Evolutionary conservation across 2,797 vertebrate species (phyloP), one percentile per base, ranked within the genome.

Genomic region (Microcaecilia unicolor): DNA sequence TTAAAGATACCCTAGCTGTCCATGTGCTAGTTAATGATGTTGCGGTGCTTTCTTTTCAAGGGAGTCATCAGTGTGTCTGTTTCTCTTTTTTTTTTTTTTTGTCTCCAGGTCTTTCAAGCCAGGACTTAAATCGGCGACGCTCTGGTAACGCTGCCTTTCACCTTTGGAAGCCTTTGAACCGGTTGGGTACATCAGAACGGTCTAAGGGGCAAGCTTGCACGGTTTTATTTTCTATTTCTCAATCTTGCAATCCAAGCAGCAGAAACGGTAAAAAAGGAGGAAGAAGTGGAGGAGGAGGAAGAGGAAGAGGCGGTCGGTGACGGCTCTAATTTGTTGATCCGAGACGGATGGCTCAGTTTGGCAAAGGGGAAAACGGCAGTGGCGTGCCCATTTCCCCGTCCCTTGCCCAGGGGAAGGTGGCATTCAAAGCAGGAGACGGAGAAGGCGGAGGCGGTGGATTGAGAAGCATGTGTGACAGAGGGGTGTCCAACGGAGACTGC

Each of bases 301-400:
- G n/a, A n/a, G n/a, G 23, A 28, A 47, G 37, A 56, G 59, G 48
- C 61, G 57, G 57, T 33, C 58, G 39, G 55, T 46, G 49, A 67
- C 58, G 64, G 72, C 31, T 57, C 61, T 44, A 45, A 50, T 53
- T 53, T 60, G 58, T 22, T 63, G 17, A 55, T 41, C n/a, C n/a
- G n/a, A n/a, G 63, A 78, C 80, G 80, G 78, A 97, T 97, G 93
- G 93, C 93, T 84, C 92, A 93, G 84, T 84, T 85, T 24, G 83
- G 77, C 64, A 59, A 74, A 29, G 82, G 86, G 51, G 77, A 83
- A 75, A 64, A 74, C 62, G 72, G 78, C 51, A 78, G 76, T 61
- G 76, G 81, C 43, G 75, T 81, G 40, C 75, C 87, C 51, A 61
- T 75, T 36, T 85, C 87, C 46, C 68, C 83, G 32, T 72, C 70